Evolutionary conservation across 2,113 vertebrate genomes (phyloP), one percentile per base, ranked within the genome.

Genomic region (Vanacampus margaritifer): DNA sequence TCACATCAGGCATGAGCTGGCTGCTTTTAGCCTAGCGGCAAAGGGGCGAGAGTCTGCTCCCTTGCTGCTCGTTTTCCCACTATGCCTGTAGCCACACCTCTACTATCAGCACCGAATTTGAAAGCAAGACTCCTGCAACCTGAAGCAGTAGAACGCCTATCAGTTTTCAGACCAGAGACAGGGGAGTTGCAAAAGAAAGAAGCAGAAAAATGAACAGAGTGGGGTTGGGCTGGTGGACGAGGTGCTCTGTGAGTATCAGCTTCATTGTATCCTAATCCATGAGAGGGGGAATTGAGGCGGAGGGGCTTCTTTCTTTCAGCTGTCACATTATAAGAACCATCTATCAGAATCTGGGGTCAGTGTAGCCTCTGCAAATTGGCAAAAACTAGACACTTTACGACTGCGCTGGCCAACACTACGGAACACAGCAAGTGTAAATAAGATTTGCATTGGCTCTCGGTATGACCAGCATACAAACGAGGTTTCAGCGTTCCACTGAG

Each of bases 21-120:
- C 89, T 79, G 81, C 80, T 86, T 89, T 83, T 78, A 79, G 81
- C 86, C 88, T 88, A 74, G 84, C 80, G 79, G 89, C 88, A 91
- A 84, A 90, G 54, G 88, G 87, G 75, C 87, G 82, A 81, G 73
- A 65, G 79, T 75, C 76, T 80, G 76, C 75, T 84, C 82, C 81
- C 75, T 63, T 23, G 13, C 65, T 57, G 65, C 79, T 57, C 32
- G 65, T 68, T 71, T 75, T 75, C 71, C 37, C 39, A 62, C 72
- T 83, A 67, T 76, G 68, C 57, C 67, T 68, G 36, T 71, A 58
- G 81, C 80, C 80, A 75, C 68, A 81, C 64, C 85, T 80, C 64
- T 32, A 54, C 67, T 43, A 53, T 53, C 54, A 57, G 54, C 78
- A 72, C 79, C 84, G 59, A 62, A 79, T 85, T 75, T 65, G 45